Evolutionary conservation across 2,888 invertebrate genomes (phyloP).

Genomic region (Lottia gigantea): DNA sequence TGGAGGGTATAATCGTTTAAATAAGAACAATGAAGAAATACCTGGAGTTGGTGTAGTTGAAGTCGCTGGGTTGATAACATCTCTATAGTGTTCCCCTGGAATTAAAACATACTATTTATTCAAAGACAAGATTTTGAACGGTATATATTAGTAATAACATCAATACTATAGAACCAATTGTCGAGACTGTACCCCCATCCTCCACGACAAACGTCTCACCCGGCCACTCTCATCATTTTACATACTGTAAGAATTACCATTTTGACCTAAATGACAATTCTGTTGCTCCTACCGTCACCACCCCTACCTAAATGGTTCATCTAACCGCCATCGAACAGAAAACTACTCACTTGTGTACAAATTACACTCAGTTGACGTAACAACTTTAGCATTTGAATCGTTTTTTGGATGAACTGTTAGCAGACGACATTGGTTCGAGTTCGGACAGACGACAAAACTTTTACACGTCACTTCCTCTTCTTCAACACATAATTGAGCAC

Average conservation of each 20-base stretch:
- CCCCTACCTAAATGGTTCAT: too few relatives aligned
- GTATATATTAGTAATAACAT: too few relatives aligned
- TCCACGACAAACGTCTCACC: too few relatives aligned
- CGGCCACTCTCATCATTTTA: too few relatives aligned
- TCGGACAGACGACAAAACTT: background rate
- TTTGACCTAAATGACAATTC: too few relatives aligned
- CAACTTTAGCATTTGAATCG: background rate
- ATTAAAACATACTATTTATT: background rate
- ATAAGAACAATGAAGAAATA: too few relatives aligned
- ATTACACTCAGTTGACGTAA: background rate
- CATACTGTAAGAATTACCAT: too few relatives aligned
- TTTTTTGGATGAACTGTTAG: background rate
- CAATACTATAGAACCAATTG: background rate
- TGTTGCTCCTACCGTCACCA: too few relatives aligned
- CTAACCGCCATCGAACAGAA: background rate
- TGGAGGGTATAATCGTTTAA: too few relatives aligned
- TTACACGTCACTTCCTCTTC: slow-evolving; percentile 11
- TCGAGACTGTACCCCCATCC: background rate
- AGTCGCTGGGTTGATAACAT: background rate
- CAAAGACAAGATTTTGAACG: background rate
- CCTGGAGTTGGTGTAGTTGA: background rate
- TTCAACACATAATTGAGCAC: background rate
- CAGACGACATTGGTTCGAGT: background rate
- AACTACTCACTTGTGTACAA: background rate
- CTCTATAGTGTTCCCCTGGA: background rate